Evolutionary conservation across 1,140 invertebrate species (phyloP), one percentile per base, ranked within the genome.

Genomic region (Procambarus clarkii): DNA sequence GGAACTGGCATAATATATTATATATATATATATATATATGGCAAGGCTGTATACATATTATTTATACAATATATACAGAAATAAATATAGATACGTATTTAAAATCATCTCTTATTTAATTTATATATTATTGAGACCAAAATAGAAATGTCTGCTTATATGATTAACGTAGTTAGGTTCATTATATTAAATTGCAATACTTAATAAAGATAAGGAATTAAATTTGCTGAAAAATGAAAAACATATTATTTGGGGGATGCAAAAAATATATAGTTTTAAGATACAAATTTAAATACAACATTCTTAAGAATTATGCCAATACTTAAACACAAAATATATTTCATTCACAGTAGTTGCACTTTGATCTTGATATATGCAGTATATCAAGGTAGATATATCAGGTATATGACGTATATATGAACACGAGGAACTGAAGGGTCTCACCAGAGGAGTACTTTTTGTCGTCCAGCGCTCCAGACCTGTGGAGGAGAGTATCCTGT

Each of bases 381-480:
- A n/a, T n/a, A n/a, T n/a, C n/a, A n/a, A n/a, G n/a, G n/a, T n/a
- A n/a, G n/a, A n/a, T n/a, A n/a, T n/a, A n/a, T n/a, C n/a, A n/a
- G n/a, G n/a, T n/a, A n/a, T n/a, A n/a, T n/a, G n/a, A n/a, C n/a
- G n/a, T n/a, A n/a, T n/a, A n/a, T n/a, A n/a, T n/a, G n/a, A n/a
- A n/a, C n/a, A n/a, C n/a, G n/a, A n/a, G n/a, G n/a, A n/a, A n/a
- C n/a, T n/a, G n/a, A n/a, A 24, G 79, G 46, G 58, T 88, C 86
- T 88, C 86, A 88, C 86, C 86, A 50, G 54, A 78, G n/a, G 76
- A 69, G 58, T 88, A 88, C 54, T 88, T 80, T 44, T 48, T 64
- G 86, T 88, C 86, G 77, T 81, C 79, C 13, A 15, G 13, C 3
- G 54, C 54, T 44, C 54, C 7, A 8, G 69, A 74, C n/a, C 69